Conservation (phyloP, 1,140 invertebrate species). For the Drosophila busckii region DNA sequence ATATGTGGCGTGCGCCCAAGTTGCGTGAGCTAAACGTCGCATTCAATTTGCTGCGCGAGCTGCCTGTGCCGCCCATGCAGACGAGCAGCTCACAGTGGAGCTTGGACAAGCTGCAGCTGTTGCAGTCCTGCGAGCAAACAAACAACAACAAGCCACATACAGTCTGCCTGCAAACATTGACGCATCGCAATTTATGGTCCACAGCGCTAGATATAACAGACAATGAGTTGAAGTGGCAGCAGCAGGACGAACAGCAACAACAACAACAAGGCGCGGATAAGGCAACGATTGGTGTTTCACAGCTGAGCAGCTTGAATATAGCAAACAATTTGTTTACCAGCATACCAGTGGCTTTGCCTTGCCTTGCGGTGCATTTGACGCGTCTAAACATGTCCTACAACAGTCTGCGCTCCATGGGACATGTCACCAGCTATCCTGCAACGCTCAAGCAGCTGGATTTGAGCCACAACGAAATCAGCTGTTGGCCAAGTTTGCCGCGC, state of each 20-base stretch:
- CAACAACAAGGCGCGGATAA: constrained; percentile 22
- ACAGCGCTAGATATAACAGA: constrained; percentile 85
- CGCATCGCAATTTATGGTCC: constrained; percentile 87
- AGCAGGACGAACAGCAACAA: constrained; percentile 46
- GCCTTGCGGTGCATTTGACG: constrained; percentile 90
- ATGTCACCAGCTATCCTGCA: constrained; percentile 93
- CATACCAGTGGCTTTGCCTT: constrained; percentile 92
- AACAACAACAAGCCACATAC: constrained; percentile 47
- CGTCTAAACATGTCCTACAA: constrained; percentile 96
- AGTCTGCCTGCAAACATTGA: constrained; percentile 79
- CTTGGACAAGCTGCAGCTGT: constrained; percentile 62
- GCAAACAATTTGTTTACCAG: constrained; percentile 94
- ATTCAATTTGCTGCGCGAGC: constrained; percentile 91
- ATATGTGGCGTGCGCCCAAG: constrained; percentile 93
- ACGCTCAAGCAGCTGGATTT: constrained; percentile 94
- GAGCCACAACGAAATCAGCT: constrained; percentile 93
- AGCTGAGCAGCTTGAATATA: constrained; percentile 88
- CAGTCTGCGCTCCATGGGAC: constrained; percentile 88
- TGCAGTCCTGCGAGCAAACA: constrained; percentile 56
- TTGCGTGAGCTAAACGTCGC: constrained; percentile 94
- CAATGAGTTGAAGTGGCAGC: constrained; percentile 81
- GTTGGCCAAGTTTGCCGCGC: constrained; percentile 91
- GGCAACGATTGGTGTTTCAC: constrained; percentile 79
- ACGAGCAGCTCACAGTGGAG: constrained; percentile 61
- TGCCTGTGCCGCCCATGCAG: constrained; percentile 83